Base-by-base conservation (phyloP, 1,140 invertebrate genomes). In the Drosophila pandora region DNA sequence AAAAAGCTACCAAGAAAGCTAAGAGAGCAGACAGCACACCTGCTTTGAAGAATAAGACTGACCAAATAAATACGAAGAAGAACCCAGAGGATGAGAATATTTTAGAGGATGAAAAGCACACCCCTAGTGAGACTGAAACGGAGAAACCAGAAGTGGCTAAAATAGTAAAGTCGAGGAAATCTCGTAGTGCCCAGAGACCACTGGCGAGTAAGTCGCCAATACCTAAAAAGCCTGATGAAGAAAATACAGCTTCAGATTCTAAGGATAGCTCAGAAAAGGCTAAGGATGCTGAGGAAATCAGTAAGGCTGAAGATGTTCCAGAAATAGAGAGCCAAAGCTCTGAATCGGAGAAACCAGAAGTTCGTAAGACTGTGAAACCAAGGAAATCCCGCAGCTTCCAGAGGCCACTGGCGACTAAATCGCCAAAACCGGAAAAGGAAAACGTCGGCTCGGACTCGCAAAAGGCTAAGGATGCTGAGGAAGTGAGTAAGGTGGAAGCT, bases 111-210 rank as follows among this genome's bases (percentile, higher is more conserved):
- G 17, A 49, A 9, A 21, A 67, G 5, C 23, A 12, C 1, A 62
- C 3, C 23, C 21, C 17, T 6, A 48, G 21, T 41, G 59, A 50
- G 45, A 30, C 34, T 64, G 60, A 67, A 22, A 41, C 22, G 0
- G 39, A 45, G 37, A 58, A 23, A 10, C 9, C 21, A 9, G 21
- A 12, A 7, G 10, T 0, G 8, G 7, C 9, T 8, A 32, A 22
- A 21, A 3, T 25, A 1, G n/a, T n/a, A 3, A 63, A 25, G 10
- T 2, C 10, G 10, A 41, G 39, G 9, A 62, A 39, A 25, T 3
- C n/a, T 3, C 28, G 4, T 9, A 21, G 10, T 1, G 30, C 17
- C 4, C 41, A n/a, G 5, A 25, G 17, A 41, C 9, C 21, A n/a
- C 3, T 13, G 7, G 2, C 0, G 9, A 13, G 9, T n/a, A 10